Evolutionary conservation across 2,113 vertebrate genomes (phyloP).

Genomic region (Dicrurus megarhynchus): DNA sequence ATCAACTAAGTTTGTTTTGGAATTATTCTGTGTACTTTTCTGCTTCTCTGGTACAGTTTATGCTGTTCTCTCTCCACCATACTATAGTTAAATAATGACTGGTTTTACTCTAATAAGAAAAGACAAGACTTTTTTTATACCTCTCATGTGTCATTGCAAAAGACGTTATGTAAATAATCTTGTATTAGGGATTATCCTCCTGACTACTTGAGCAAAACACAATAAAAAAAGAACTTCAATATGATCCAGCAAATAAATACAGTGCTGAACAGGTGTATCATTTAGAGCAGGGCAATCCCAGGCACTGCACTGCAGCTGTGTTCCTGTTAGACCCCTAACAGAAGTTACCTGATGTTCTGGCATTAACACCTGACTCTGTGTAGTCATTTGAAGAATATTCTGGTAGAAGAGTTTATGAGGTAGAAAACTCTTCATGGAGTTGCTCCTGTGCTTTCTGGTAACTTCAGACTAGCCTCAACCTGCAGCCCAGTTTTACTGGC

Average conservation of each 20-base stretch:
- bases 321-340: not conserved
- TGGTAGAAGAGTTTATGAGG: not conserved
- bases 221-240: not conserved
- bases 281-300: not conserved
- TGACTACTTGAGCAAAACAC: not conserved
- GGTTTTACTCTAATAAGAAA: not conserved
- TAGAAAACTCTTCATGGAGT: not conserved
- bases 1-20: slow-evolving; percentile 21
- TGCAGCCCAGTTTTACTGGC: not conserved
- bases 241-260: not conserved
- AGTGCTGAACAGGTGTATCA: not conserved
- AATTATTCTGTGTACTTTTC: not conserved
- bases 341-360: not conserved
- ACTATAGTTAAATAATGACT: not conserved
- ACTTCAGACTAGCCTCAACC: not conserved
- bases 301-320: not conserved
- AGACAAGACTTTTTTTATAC: not conserved
- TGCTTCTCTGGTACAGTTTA: not conserved
- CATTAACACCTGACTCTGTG: not conserved
- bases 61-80: not conserved
- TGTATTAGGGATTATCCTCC: not conserved
- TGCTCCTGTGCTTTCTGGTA: not conserved
- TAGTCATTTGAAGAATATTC: not conserved
- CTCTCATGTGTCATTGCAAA: not conserved
- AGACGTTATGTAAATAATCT: not conserved